These are phyloP conservation scores for Folsomia candida DNA, from an alignment of 2,888 invertebrate species.

Conservation along the genomic window DNA sequence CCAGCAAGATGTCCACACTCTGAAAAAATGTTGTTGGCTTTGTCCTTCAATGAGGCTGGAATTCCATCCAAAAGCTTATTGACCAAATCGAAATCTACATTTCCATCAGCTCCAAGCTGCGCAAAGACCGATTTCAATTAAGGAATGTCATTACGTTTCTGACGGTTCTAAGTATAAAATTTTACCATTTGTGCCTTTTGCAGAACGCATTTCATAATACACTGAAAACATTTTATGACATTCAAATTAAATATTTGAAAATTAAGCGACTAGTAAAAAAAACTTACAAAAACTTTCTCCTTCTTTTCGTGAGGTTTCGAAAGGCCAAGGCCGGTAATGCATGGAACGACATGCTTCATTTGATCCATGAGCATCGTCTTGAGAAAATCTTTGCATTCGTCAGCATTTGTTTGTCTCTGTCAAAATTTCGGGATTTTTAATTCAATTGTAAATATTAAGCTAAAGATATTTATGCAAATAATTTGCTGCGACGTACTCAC, in stretches of 20 bases:
- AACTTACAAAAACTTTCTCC: slow-evolving; percentile 32
- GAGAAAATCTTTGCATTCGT: slow-evolving; percentile 12
- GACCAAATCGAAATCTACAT: slow-evolving; percentile 1
- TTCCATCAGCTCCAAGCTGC: slow-evolving; percentile 7
- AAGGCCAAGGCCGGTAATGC: slow-evolving; percentile 30
- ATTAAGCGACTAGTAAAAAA: slow-evolving; percentile 2
- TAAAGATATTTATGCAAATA: no score
- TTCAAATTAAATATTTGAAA: no score
- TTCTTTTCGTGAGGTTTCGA: slow-evolving; percentile 23
- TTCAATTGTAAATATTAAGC: background rate
- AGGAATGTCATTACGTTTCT: background rate
- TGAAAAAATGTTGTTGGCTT: slow-evolving; percentile 20
- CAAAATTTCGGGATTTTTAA: background rate
- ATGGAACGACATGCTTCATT: slow-evolving; percentile 32
- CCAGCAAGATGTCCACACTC: slow-evolving; percentile 30
- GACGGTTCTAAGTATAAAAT: no score
- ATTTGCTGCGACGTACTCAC: no score
- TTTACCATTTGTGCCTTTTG: background rate
- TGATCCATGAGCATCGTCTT: slow-evolving; percentile 22
- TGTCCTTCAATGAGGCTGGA: slow-evolving; percentile 25
- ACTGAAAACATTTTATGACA: slow-evolving; percentile 17
- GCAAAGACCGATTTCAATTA: background rate
- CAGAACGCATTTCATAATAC: slow-evolving; percentile 37
- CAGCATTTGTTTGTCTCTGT: background rate
- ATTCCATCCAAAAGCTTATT: slow-evolving; percentile 5